Evolutionary conservation across 2,113 vertebrate genomes (phyloP).

Genomic region (Pontoporia blainvillei): DNA sequence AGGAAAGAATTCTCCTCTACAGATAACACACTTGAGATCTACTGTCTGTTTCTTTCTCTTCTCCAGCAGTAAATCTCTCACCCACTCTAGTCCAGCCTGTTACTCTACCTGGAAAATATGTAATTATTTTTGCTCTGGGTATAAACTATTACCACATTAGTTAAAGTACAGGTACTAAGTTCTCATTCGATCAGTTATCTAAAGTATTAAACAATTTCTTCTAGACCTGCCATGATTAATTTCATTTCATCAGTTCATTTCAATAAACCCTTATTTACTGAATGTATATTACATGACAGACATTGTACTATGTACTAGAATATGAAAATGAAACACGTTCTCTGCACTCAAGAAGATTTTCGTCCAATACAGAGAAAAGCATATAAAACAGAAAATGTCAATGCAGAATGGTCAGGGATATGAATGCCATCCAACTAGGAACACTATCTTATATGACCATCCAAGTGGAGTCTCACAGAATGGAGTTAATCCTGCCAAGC

Average conservation of each 20-base stretch:
- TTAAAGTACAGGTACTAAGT: background rate
- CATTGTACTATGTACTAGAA: background rate
- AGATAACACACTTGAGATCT: background rate
- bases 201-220: background rate
- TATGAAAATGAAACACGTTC: background rate
- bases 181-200: background rate
- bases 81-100: background rate
- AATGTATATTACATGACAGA: background rate
- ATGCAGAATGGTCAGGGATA: background rate
- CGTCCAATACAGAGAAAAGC: background rate
- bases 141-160: background rate
- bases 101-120: background rate
- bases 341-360: background rate
- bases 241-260: background rate
- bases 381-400: background rate
- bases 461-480: background rate
- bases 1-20: background rate
- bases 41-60: background rate
- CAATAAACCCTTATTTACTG: background rate
- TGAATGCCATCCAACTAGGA: background rate
- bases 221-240: background rate
- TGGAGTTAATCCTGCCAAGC: background rate
- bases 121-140: background rate
- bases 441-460: background rate
- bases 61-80: background rate